Evolutionary conservation across 2,113 vertebrate genomes (phyloP), one percentile per base, ranked within the genome.

Genomic region (Passer montanus): DNA sequence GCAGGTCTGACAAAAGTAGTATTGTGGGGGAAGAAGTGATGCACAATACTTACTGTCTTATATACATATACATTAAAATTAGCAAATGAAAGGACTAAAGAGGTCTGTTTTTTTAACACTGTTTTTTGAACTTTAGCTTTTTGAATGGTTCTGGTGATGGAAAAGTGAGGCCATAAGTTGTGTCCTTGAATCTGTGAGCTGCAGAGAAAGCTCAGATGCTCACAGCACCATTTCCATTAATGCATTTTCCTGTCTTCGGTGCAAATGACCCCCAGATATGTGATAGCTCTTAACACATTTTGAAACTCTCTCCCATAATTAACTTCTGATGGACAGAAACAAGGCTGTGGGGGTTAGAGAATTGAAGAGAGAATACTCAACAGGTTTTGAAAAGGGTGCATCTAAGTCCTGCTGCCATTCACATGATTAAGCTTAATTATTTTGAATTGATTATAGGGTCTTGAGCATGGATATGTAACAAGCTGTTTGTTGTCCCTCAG

Each of bases 241-340:
- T 17, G 58, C n/a, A 41, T 72, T 94, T 94, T 76, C 43, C 37
- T 64, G 43, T 80, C 39, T 73, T 55, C 4, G 5, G 53, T 0
- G 0, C 68, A 46, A 81, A 78, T 89, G 62, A 88, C 78, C 78
- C 67, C 44, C 43, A 8, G 76, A 35, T 72, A 63, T 7, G 46
- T 24, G 60, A 77, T 84, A 84, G 90, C 82, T 90, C 63, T 93
- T 86, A 92, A 82, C 22, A 20, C 20, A 9, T 89, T 90, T 70
- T 58, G 73, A 90, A 95, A 80, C 55, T 56, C 50, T 94, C 53
- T 93, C 31, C 43, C 59, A 4, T 95, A 96, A 97, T 97, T 96
- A 96, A 84, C 89, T 97, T 87, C 49, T 80, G 89, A 74, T 44
- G 49, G 93, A 78, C 75, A 76, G 64, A 93, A 97, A 83, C 72